A percentile compares a stretch with the other conserved stretches of the same genome.
These are phyloP conservation scores for Cnemophilus loriae DNA, from an alignment of 2,113 vertebrate genomes.

Conservation along the genomic window DNA sequence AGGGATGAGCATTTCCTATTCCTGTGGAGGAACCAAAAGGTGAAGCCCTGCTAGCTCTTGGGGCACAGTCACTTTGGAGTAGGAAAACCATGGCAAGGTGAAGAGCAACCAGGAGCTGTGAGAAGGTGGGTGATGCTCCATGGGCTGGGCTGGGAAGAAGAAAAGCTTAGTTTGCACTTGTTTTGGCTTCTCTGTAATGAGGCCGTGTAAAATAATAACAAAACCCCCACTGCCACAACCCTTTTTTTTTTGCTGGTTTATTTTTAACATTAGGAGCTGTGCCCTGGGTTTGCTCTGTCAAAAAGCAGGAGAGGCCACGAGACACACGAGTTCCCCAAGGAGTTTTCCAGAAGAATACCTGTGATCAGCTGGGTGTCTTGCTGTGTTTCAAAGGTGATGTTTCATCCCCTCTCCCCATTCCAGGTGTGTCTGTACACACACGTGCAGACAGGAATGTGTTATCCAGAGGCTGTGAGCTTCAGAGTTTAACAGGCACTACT, in stretches of 20 bases:
- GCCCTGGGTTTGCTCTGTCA: not conserved
- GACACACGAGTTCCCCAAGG: not conserved
- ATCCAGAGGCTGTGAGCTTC: not conserved
- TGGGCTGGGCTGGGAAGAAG: not conserved
- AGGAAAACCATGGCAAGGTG: not conserved
- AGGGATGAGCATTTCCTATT: not conserved
- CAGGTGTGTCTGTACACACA: rapidly evolving
- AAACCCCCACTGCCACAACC: not conserved
- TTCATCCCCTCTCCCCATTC: rapidly evolving
- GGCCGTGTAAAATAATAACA: not conserved
- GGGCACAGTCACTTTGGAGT: not conserved
- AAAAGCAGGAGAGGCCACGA: not conserved
- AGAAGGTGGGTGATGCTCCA: not conserved
- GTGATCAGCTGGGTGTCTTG: not conserved
- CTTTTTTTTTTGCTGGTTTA: not conserved
- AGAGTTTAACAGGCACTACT: not conserved
- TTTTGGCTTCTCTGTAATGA: not conserved
- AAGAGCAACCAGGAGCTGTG: not conserved
- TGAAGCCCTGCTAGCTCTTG: not conserved
- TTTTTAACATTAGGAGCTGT: not conserved
- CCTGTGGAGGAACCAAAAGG: not conserved
- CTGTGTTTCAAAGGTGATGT: not conserved
- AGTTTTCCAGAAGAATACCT: not conserved
- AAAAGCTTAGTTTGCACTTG: not conserved
- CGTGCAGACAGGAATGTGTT: rapidly evolving